These are phyloP conservation scores for Plagodis pulveraria DNA, from an alignment of 2,888 invertebrate species.

Conservation along the genomic window DNA sequence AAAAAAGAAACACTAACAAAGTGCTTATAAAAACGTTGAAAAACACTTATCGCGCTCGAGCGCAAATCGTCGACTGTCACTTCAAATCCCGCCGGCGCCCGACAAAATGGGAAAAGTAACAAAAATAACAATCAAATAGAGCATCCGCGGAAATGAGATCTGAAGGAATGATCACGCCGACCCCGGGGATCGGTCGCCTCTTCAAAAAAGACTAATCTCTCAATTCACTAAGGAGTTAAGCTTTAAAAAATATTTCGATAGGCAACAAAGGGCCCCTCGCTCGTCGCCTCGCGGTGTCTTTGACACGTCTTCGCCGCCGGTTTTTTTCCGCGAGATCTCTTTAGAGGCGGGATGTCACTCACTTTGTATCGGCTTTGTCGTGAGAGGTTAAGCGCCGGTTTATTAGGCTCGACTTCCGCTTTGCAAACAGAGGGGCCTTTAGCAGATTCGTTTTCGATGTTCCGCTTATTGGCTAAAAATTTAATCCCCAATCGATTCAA, in stretches of 20 bases:
- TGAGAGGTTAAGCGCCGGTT: slow-evolving; percentile 82
- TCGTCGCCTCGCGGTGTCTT: slow-evolving; percentile 78
- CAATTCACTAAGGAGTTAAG: slow-evolving; percentile 86
- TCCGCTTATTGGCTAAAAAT: slow-evolving; percentile 55
- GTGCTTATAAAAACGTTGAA: slow-evolving; percentile 78
- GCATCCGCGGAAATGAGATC: slow-evolving; percentile 84
- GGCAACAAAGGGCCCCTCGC: slow-evolving; percentile 79
- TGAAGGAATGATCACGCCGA: slow-evolving; percentile 82
- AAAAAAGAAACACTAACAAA: slow-evolving; percentile 70
- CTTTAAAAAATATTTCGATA: slow-evolving; percentile 84
- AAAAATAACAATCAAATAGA: slow-evolving; percentile 85
- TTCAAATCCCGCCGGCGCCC: slow-evolving; percentile 73
- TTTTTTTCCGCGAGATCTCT: slow-evolving; percentile 80
- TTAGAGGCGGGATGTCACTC: slow-evolving; percentile 81
- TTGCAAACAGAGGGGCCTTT: slow-evolving; percentile 75
- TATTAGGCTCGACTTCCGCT: slow-evolving; percentile 81
- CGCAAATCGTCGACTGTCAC: slow-evolving; percentile 83
- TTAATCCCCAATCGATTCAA: slow-evolving; percentile 51
- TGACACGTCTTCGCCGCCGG: slow-evolving; percentile 81
- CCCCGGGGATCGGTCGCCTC: slow-evolving; percentile 86
- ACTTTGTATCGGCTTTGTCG: slow-evolving; percentile 84
- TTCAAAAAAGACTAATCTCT: slow-evolving; percentile 86
- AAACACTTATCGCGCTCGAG: slow-evolving; percentile 83
- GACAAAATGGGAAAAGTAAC: slow-evolving; percentile 77
- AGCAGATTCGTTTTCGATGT: slow-evolving; percentile 65